phyloP scores from a whole-genome alignment of 2,888 invertebrate genomes.

The Cephus pulcher region DNA sequence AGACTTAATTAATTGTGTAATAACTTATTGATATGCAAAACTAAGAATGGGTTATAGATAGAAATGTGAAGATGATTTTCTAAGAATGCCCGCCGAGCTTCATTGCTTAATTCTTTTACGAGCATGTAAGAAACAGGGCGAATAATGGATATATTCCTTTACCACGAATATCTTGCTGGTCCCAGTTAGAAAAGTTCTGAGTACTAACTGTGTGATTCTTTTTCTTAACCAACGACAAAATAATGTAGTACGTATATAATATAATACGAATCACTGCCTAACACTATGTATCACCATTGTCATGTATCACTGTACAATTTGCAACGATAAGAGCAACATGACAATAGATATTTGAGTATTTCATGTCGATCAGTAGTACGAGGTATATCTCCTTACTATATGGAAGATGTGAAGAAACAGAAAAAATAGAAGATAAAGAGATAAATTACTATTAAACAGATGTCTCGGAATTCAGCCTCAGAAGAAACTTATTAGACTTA shows the following conservation, averaged over 20 bases:
- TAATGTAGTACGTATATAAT: neutral
- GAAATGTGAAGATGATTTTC: neutral
- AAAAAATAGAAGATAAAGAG: neutral
- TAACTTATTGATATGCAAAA: neutral
- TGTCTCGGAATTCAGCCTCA: constrained; percentile 95
- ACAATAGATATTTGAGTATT: neutral
- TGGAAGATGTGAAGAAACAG: neutral
- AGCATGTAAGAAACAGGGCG: neutral
- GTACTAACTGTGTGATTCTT: neutral
- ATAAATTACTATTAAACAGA: constrained; percentile 80
- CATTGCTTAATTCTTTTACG: neutral
- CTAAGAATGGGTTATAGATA: neutral
- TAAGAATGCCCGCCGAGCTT: neutral
- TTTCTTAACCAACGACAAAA: neutral
- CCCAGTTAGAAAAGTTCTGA: neutral
- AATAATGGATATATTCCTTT: neutral
- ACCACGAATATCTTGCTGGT: neutral
- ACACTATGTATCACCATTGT: neutral
- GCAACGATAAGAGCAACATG: neutral
- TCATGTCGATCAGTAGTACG: neutral
- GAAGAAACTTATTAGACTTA: constrained; percentile 93
- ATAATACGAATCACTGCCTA: neutral
- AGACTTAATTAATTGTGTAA: neutral
- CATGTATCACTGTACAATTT: neutral
- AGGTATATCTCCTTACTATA: neutral